These are phyloP conservation scores for Pholis gunnellus DNA, from an alignment of 2,113 vertebrate species.

Conservation along the genomic window DNA sequence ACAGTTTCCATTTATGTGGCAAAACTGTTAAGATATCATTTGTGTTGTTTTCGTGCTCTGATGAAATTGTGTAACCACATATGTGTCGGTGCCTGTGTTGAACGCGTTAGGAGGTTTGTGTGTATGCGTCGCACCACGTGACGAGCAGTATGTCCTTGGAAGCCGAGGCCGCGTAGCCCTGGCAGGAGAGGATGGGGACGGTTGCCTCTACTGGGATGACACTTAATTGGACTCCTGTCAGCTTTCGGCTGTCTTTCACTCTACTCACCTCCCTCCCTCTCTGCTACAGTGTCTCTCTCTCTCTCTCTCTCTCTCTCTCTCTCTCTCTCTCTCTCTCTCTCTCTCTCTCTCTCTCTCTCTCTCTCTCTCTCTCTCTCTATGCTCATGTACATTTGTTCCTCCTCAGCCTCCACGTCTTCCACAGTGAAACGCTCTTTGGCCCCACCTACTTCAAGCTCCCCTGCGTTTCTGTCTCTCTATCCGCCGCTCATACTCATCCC, in stretches of 20 bases:
- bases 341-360: neutral
- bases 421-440: conserved; percentile 14
- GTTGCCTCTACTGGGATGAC: conserved; percentile 62
- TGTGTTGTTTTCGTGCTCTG: conserved; percentile 22
- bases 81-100: neutral
- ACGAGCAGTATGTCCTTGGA: conserved; percentile 63
- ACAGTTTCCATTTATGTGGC: conserved; percentile 36
- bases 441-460: neutral
- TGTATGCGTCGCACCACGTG: conserved; percentile 13
- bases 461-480: conserved; percentile 14
- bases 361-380: conserved; percentile 5
- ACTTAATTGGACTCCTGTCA: conserved; percentile 79
- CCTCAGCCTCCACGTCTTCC: neutral
- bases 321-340: neutral
- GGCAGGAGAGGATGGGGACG: conserved; percentile 57
- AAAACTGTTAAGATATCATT: conserved; percentile 20
- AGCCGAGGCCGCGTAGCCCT: conserved; percentile 37
- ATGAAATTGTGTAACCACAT: conserved; percentile 35
- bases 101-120: conserved; percentile 37
- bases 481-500: conserved; percentile 43
- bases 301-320: no score
- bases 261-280: conserved; percentile 19
- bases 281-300: conserved; percentile 28
- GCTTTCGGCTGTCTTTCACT: conserved; percentile 69
- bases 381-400: conserved; percentile 5